These are phyloP conservation scores for Trilocha varians DNA, from an alignment of 2,888 invertebrate genomes.

Conservation along the genomic window DNA sequence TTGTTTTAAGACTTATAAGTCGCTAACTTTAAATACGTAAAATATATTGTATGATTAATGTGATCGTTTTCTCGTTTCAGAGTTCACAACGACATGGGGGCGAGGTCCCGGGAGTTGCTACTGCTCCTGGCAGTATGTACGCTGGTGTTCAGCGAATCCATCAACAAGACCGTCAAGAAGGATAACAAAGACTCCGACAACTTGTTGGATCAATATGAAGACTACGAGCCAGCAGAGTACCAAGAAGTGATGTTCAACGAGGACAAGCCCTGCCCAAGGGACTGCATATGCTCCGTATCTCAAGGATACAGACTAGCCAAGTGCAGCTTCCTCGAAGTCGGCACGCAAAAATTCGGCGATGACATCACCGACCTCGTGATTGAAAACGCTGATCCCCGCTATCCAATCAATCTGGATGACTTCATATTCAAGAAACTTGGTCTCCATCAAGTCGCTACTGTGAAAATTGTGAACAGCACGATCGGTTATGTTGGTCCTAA, in stretches of 20 bases:
- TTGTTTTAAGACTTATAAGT: too few species aligned
- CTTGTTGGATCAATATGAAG: constrained; percentile 53
- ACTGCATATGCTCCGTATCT: constrained; percentile 75
- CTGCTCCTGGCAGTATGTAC: constrained; percentile 65
- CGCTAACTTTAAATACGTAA: background rate
- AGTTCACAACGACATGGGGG: constrained; percentile 68
- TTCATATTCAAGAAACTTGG: constrained; percentile 76
- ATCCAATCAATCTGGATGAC: constrained; percentile 74
- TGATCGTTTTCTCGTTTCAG: constrained; percentile 41
- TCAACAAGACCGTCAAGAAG: constrained; percentile 49
- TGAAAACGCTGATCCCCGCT: constrained; percentile 73
- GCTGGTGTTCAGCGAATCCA: constrained; percentile 47
- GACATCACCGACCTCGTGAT: constrained; percentile 79
- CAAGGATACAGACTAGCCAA: constrained; percentile 76
- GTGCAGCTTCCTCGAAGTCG: constrained; percentile 78
- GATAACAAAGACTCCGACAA: constrained; percentile 38
- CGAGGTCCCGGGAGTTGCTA: constrained; percentile 63
- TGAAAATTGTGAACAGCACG: constrained; percentile 80
- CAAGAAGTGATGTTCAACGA: constrained; percentile 65
- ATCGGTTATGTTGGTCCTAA: constrained; percentile 77
- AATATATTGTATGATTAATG: background rate
- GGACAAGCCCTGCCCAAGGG: constrained; percentile 74
- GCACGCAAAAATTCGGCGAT: constrained; percentile 77
- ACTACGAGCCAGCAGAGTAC: constrained; percentile 58
- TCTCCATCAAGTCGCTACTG: constrained; percentile 76